Evolutionary conservation across 2,888 invertebrate species (phyloP).

Genomic region (Aspidiotus rigidus): DNA sequence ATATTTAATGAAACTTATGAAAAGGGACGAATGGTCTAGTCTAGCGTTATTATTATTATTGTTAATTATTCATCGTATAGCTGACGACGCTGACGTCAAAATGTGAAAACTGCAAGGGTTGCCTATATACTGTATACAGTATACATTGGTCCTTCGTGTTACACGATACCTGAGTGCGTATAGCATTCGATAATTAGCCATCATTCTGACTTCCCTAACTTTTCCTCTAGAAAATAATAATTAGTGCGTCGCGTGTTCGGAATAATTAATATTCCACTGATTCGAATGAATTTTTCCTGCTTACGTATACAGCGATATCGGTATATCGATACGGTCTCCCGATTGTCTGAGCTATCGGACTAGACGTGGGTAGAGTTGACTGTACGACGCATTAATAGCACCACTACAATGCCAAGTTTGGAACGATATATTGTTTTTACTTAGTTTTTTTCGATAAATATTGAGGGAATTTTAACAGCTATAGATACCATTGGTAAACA

Average conservation of each 20-base stretch:
- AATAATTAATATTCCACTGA: conserved; percentile 28
- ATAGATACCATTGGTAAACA: no score
- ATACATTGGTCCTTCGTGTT: conserved; percentile 18
- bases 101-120: conserved; percentile 23
- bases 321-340: not conserved
- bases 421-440: no score
- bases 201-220: conserved; percentile 28
- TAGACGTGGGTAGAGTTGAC: no score
- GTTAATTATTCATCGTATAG: conserved; percentile 26
- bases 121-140: not conserved
- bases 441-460: no score
- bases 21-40: conserved; percentile 29
- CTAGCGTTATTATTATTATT: conserved; percentile 31
- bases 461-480: no score
- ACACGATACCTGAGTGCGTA: conserved; percentile 22
- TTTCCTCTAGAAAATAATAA: conserved; percentile 30
- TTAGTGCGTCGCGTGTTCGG: conserved; percentile 31
- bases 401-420: no score
- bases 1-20: conserved; percentile 28
- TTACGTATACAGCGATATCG: conserved; percentile 9
- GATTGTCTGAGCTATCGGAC: no score
- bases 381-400: no score
- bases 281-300: conserved; percentile 21
- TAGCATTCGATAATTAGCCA: conserved; percentile 30
- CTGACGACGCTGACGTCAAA: conserved; percentile 30